Evolutionary conservation across 2,888 invertebrate species (phyloP).

Genomic region (Spisula solida): DNA sequence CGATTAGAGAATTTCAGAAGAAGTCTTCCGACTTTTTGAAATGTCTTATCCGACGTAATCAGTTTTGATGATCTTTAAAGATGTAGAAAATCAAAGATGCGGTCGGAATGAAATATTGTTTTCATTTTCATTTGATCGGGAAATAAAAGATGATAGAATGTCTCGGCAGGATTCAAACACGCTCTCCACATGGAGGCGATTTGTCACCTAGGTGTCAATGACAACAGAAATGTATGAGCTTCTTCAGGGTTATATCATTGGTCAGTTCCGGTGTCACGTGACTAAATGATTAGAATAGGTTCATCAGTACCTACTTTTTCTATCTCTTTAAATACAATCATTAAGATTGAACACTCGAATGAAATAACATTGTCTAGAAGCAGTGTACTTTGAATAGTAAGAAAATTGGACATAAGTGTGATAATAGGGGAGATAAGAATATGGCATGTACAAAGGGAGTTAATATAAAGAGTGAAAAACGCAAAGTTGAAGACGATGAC

Average conservation of each 20-base stretch:
- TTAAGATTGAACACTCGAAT: neutral
- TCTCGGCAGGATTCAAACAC: conserved; percentile 15
- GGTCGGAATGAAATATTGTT: conserved; percentile 34
- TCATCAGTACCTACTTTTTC: conserved; percentile 38
- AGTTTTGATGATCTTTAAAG: conserved; percentile 50
- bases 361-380: neutral
- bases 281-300: conserved; percentile 14
- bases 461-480: conserved; percentile 35
- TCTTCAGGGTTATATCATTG: conserved; percentile 51
- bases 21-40: conserved; percentile 26
- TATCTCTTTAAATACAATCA: conserved; percentile 3
- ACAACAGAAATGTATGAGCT: conserved; percentile 15
- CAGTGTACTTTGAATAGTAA: neutral
- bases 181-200: conserved; percentile 45
- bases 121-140: conserved; percentile 38
- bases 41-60: conserved; percentile 46
- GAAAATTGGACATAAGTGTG: neutral
- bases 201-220: conserved; percentile 35
- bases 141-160: conserved; percentile 55
- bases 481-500: conserved; percentile 53
- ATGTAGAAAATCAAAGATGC: conserved; percentile 36
- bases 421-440: neutral
- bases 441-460: conserved; percentile 16
- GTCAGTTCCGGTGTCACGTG: conserved; percentile 49
- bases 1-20: conserved; percentile 42